Percentiles rank a stretch among this genome's conserved stretches.
Conservation (phyloP, 2,888 invertebrate genomes). For the Elysia crispata region DNA sequence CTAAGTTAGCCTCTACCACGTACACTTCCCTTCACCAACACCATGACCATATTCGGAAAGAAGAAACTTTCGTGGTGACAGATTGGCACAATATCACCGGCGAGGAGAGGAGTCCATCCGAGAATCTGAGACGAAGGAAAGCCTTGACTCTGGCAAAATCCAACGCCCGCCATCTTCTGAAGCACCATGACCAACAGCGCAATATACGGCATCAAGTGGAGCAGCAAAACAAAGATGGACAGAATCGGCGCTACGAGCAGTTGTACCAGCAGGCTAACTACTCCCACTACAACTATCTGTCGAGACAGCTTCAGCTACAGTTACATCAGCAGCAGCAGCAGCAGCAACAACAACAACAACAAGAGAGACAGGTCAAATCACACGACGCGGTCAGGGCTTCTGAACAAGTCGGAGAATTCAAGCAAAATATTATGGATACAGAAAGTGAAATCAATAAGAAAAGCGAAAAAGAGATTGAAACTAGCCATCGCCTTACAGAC, state of each 20-base stretch:
- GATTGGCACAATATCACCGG: background rate
- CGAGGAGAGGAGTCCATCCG: background rate
- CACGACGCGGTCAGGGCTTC: background rate
- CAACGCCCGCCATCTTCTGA: conserved; percentile 30
- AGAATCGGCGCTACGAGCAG: conserved; percentile 18
- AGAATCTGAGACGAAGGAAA: conserved; percentile 31
- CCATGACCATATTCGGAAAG: background rate
- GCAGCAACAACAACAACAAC: conserved; percentile 42
- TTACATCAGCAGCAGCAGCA: conserved; percentile 39
- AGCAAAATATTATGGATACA: no score
- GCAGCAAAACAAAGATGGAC: no score
- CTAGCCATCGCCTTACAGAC: no score
- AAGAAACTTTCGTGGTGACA: conserved; percentile 29
- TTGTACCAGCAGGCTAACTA: conserved; percentile 42
- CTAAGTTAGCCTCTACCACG: background rate
- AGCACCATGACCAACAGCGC: background rate
- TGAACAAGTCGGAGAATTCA: no score
- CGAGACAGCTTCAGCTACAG: conserved; percentile 15
- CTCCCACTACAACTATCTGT: conserved; percentile 39
- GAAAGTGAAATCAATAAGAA: no score
- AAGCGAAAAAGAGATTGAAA: no score
- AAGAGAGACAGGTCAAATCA: conserved; percentile 32
- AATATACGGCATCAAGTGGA: background rate
- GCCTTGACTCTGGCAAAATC: conserved; percentile 35
- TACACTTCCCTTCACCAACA: no score